Base-by-base conservation (phyloP, 2,797 vertebrate species). In the Prunella strophiata region DNA sequence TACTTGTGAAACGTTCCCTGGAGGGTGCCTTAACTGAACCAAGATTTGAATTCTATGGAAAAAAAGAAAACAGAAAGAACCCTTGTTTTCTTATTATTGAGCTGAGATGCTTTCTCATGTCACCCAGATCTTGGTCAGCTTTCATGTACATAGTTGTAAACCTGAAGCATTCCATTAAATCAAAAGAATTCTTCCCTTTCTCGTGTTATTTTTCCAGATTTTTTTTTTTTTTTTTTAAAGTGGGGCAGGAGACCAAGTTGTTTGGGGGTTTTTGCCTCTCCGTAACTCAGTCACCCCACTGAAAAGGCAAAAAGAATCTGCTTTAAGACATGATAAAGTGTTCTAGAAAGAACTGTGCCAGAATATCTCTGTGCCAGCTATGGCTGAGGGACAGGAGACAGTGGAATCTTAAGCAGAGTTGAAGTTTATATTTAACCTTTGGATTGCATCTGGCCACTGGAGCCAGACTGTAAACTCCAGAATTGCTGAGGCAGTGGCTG, bases 211-310 rank as follows among this genome's bases (percentile, higher is more conserved):
- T 38, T 17, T 11, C 0, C 1, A 12, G 3, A 6, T 7, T 34
- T 11, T 4, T 16, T 13, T 7, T 25, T 5, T 34, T 54, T 34
- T 16, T 40, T 70, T 68, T 5, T 38, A 11, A 5, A 7, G 9
- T 1, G 6, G 0, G 5, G 1, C 17, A 74, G 13, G 13, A 57
- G 1, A 9, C 5, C 16, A 29, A 27, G 12, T 20, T 12, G 3
- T 27, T 61, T 51, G 14, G 6, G 4, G 0, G 2, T 7, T 76
- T 75, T 66, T 30, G 0, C 40, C 13, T 70, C 5, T 62, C 57
- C 42, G 7, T 32, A 40, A 19, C 12, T 81, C 27, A 71, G 19
- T 51, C 58, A 58, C 3, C 11, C 8, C 25, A 42, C 6, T n/a
- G 36, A 58, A 83, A 88, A 77, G 2, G 17, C 16, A 40, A 23